Evolutionary conservation across 2,797 vertebrate species (phyloP), one percentile per base, ranked within the genome.

Genomic region (Channallabes apus): DNA sequence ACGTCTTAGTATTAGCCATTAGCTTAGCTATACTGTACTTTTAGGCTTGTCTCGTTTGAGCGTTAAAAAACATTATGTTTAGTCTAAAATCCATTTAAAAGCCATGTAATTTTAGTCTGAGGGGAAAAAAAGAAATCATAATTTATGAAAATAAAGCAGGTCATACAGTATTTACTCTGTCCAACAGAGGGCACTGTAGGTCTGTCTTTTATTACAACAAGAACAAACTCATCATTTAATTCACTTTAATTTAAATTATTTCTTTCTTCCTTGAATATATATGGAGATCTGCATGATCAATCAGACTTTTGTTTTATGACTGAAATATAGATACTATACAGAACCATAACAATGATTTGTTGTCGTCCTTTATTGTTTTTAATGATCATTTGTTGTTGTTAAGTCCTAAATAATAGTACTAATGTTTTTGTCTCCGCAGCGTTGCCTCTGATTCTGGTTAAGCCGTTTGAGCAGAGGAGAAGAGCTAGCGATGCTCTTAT

Each of bases 381-480:
- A 29, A 0, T 20, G 46, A 46, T 72, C 35, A 73, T 75, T 15
- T 20, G 18, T 3, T 51, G 71, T 71, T 24, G 22, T 59, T 35
- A 22, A 9, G 32, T 77, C 7, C 22, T 56, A 14, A 41, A 79
- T 11, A 59, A 0, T 8, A 35, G 56, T 35, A 54, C n/a, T 51
- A 68, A 15, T 77, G 54, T 32, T 88, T 73, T 27, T 46, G 41
- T 85, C 27, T 56, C 32, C 32, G 0, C 86, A 95, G 95, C 93
- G 0, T 91, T 95, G 65, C 94, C 95, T 12, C 90, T 94, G 67
- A 86, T 94, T 79, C 92, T 94, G 86, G 86, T 92, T 61, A 96
- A 93, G 72, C 89, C 76, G 58, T 90, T 93, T 78, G 88, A 86
- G 51, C 73, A 54, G 51, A 65, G 86, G 1, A 46, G 0, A 1